Evolutionary conservation across 2,113 vertebrate genomes (phyloP), one percentile per base, ranked within the genome.

Genomic region (Xenopus laevis): DNA sequence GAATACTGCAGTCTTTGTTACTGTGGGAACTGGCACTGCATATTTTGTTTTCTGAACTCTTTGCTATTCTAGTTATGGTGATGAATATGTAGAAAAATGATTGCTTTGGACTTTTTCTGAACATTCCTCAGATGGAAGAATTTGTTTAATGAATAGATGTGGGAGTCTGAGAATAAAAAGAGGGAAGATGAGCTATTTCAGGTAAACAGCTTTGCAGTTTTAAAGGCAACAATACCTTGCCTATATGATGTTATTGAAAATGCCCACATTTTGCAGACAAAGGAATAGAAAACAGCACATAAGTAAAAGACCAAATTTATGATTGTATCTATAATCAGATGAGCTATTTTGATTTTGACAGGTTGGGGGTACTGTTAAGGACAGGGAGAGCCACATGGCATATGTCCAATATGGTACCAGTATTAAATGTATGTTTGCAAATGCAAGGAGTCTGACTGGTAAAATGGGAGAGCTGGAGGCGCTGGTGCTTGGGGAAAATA

Each of bases 81-180:
- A 77, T 77, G 74, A 77, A 70, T 77, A 57, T 77, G 46, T 70
- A 77, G 46, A 64, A 52, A 70, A 55, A 75, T 70, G 59, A 77
- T 77, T 77, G 74, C 66, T 77, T 63, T 70, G 65, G 67, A 77
- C 67, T 77, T 55, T 77, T 65, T 77, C 74, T 77, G 58, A 63
- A 70, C 47, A 64, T 69, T 77, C 74, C 60, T 63, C 46, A 77
- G 50, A 70, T 77, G 60, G 66, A 70, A 70, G 67, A 57, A 77
- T 70, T 77, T 64, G 30, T 64, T 68, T 77, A 77, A 77, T 77
- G 65, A 77, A 77, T 70, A 70, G 74, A 70, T 70, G 50, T 53
- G 60, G 65, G 74, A 77, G 67, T 70, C 63, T 18, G 73, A 53
- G 59, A 76, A 76, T 76, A 69, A 44, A 70, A 65, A 74, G 27